Conservation (phyloP, 1,140 invertebrate species). For the Papilio dardanus region DNA sequence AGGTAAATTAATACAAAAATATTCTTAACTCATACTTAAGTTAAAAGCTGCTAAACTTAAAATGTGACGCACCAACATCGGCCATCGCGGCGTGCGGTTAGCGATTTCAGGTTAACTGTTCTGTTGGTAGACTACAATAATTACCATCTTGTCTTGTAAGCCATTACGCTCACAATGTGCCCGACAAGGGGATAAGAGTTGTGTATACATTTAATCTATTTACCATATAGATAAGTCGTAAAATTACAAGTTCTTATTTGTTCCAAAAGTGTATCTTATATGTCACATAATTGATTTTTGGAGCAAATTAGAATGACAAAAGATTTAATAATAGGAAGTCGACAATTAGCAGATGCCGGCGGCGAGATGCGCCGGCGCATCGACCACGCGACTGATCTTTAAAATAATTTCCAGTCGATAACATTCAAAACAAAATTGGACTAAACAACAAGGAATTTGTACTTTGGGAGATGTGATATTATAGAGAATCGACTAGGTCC, state of each 20-base stretch:
- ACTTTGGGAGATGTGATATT: conserved; percentile 83
- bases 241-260: conserved; percentile 38
- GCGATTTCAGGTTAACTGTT: conserved; percentile 46
- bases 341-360: conserved; percentile 40
- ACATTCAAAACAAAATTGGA: conserved; percentile 83
- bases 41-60: conserved; percentile 77
- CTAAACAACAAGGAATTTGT: conserved; percentile 84
- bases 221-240: conserved; percentile 28
- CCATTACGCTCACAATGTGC: conserved; percentile 25
- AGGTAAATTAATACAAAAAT: conserved; percentile 72
- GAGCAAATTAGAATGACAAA: conserved; percentile 39
- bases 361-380: conserved; percentile 36
- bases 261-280: conserved; percentile 35
- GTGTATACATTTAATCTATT: conserved; percentile 28
- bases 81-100: conserved; percentile 34
- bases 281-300: conserved; percentile 37
- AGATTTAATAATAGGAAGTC: conserved; percentile 38
- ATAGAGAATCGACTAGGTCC: conserved; percentile 83
- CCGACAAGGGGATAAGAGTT: conserved; percentile 34
- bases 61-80: conserved; percentile 48
- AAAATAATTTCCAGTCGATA: conserved; percentile 81
- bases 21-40: conserved; percentile 71
- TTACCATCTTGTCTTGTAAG: conserved; percentile 37
- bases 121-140: conserved; percentile 47
- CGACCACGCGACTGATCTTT: conserved; percentile 57